Conservation (phyloP, 2,797 vertebrate species). For the Mormyrops attenuatus region DNA sequence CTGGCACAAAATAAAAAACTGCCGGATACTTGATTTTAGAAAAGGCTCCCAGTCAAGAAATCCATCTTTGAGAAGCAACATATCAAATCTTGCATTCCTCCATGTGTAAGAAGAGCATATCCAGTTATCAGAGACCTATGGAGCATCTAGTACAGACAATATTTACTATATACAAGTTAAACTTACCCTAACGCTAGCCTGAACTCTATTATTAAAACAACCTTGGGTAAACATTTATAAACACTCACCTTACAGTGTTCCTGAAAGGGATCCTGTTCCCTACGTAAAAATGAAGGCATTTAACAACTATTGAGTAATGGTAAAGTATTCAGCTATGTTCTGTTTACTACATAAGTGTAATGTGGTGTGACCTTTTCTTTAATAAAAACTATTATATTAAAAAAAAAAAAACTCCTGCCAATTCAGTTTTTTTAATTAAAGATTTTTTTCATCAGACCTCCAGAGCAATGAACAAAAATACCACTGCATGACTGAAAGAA, state of each 20-base stretch:
- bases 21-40: background rate
- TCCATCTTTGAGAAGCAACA: background rate
- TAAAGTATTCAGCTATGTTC: background rate
- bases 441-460: background rate
- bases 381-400: background rate
- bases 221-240: background rate
- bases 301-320: background rate
- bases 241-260: background rate
- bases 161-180: background rate
- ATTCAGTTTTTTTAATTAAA: background rate
- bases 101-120: background rate
- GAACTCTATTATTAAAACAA: background rate
- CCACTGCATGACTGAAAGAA: background rate
- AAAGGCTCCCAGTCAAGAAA: background rate
- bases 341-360: background rate
- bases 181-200: background rate
- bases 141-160: background rate
- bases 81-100: background rate
- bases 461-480: background rate
- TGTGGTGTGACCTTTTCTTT: background rate
- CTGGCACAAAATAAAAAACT: background rate
- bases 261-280: conserved; percentile 6
- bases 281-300: background rate
- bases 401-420: background rate
- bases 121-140: background rate